Conservation (phyloP, 2,888 invertebrate species). For the Cistogaster globosa region DNA sequence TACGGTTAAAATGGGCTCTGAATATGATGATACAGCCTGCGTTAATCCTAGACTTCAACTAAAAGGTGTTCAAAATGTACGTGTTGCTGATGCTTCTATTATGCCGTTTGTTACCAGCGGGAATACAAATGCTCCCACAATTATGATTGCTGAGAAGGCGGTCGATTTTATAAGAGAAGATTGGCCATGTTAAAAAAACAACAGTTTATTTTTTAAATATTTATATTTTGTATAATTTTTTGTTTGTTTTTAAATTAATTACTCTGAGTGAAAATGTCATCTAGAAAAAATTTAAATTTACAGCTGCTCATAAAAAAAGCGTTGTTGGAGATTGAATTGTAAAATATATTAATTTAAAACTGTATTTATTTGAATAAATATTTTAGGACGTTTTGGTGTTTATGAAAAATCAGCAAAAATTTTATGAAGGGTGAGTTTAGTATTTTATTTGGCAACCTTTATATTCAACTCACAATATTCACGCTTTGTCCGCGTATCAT, state of each 20-base stretch:
- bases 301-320: too few species aligned
- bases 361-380: too few species aligned
- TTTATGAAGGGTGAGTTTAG: too few species aligned
- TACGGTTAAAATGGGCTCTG: conserved; percentile 89
- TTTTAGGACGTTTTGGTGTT: too few species aligned
- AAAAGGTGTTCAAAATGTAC: conserved; percentile 86
- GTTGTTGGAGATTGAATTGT: too few species aligned
- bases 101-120: conserved; percentile 91
- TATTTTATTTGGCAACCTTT: too few species aligned
- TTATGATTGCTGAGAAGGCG: conserved; percentile 94
- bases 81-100: conserved; percentile 89
- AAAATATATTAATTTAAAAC: too few species aligned
- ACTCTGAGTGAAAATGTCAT: too few species aligned
- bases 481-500: too few species aligned
- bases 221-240: not conserved
- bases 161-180: conserved; percentile 84
- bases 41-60: conserved; percentile 87
- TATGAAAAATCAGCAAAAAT: too few species aligned
- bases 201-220: not conserved
- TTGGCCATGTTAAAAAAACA: not conserved
- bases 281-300: too few species aligned
- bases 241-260: not conserved
- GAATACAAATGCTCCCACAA: conserved; percentile 92
- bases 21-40: conserved; percentile 85
- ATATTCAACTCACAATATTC: too few species aligned